A percentile compares a stretch with the other conserved stretches of the same genome.
Conservation (phyloP, 1,140 invertebrate species). For the Lepidurus packardi region DNA sequence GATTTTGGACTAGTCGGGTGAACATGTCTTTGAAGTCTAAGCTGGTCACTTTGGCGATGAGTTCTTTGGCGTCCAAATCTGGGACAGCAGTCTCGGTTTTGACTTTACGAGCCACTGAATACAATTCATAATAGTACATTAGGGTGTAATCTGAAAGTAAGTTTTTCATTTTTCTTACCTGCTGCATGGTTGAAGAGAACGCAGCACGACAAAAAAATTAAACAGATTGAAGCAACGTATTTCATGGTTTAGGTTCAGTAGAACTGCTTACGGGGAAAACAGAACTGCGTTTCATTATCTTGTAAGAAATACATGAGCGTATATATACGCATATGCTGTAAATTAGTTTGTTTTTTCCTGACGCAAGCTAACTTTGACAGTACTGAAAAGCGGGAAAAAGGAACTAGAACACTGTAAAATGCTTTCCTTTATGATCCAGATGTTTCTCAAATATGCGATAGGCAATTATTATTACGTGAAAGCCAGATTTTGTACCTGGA, state of each 20-base stretch:
- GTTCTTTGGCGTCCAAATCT: not conserved
- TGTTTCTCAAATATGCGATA: not conserved
- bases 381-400: not conserved
- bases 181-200: not conserved
- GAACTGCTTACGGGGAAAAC: not conserved
- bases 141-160: not conserved
- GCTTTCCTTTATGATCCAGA: not conserved
- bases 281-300: not conserved
- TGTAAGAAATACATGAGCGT: not conserved
- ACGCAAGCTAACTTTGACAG: not conserved
- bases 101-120: not conserved
- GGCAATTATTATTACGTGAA: no score
- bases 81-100: not conserved
- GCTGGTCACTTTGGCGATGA: not conserved
- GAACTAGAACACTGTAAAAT: not conserved
- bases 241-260: not conserved
- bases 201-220: not conserved
- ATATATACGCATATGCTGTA: constrained; percentile 7
- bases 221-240: not conserved
- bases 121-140: no score
- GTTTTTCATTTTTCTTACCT: not conserved
- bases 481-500: no score
- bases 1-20: not conserved
- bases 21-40: not conserved
- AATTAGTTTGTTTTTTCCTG: not conserved